Base-by-base conservation (phyloP, 2,888 invertebrate genomes). In the Caenorhabditis uteleia region DNA sequence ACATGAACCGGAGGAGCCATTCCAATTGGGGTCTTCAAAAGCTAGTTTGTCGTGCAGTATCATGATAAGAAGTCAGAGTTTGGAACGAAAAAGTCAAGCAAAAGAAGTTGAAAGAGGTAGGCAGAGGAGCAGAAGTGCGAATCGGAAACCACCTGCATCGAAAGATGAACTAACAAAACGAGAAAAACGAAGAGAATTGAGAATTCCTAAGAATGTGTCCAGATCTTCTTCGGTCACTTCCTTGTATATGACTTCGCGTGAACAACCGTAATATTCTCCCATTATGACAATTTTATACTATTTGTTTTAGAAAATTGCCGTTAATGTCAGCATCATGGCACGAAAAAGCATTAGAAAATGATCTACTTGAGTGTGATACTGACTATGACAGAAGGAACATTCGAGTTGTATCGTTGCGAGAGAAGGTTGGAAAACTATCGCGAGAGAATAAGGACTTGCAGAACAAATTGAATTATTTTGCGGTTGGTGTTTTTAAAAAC, bases 281-380 rank as follows among this genome's bases (percentile, higher is more conserved):
- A 26, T 14, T 42, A 5, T 42, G 10, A 12, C 14, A 4, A 4
- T 26, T 4, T 23, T n/a, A 20, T 7, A 40, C 10, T 40, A 8
- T 4, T 42, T 26, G 23, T 49, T 65, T 26, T 47, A 65, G 65
- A 49, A 56, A 55, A 34, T 54, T 57, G 27, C 58, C 50, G 20
- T 21, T 54, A 21, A 73, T 73, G 73, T 67, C 69, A 12, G 65
- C 68, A 38, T 73, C 73, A 5, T 73, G 73, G 73, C 69, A 73
- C 45, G 69, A 68, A 31, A 67, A 65, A 34, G 58, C 65, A 6
- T 29, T 59, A 7, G 58, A 58, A 36, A 59, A 55, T 46, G 58
- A 55, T 14, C 46, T 58, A 51, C 54, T 43, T 39, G 64, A 64
- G 44, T 48, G 57, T 34, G 65, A 65, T 45, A 64, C 64, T 14